Percentiles rank a stretch among this genome's conserved stretches.
These are phyloP conservation scores for Scortum barcoo DNA, from an alignment of 2,113 vertebrate genomes.

Conservation along the genomic window DNA sequence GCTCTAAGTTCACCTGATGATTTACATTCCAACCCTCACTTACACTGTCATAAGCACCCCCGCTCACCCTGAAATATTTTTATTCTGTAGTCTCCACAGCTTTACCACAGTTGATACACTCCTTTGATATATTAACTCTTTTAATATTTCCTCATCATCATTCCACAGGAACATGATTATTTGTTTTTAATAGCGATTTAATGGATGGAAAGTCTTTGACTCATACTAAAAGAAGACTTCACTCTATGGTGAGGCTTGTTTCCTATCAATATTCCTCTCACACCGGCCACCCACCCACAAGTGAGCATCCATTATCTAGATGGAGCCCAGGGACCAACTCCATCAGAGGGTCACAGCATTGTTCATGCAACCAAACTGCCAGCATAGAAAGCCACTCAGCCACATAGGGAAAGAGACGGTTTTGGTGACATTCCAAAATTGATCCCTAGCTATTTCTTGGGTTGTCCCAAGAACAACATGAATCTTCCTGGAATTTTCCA, in stretches of 20 bases:
- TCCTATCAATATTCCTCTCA: conserved; percentile 64
- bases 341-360: conserved; percentile 63
- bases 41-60: too few relatives aligned
- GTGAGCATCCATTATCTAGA: conserved; percentile 58
- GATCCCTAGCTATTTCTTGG: not conserved
- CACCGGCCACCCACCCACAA: conserved; percentile 31
- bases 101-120: not conserved
- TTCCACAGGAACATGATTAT: not conserved
- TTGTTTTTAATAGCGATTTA: not conserved
- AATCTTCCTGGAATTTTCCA: not conserved
- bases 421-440: not conserved
- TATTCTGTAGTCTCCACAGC: not conserved
- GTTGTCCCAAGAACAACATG: not conserved
- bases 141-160: not conserved
- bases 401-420: not conserved
- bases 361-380: conserved; percentile 37
- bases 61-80: not conserved
- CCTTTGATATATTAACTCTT: not conserved
- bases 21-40: too few relatives aligned
- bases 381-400: conserved; percentile 4
- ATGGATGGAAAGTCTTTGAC: not conserved
- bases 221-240: not conserved
- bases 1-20: too few relatives aligned
- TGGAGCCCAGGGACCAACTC: conserved; percentile 52
- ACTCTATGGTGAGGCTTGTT: conserved; percentile 9